Percentiles rank a stretch among this genome's conserved stretches.
Conservation (phyloP, 1,140 invertebrate species). For the Condylostylus longicornis region DNA sequence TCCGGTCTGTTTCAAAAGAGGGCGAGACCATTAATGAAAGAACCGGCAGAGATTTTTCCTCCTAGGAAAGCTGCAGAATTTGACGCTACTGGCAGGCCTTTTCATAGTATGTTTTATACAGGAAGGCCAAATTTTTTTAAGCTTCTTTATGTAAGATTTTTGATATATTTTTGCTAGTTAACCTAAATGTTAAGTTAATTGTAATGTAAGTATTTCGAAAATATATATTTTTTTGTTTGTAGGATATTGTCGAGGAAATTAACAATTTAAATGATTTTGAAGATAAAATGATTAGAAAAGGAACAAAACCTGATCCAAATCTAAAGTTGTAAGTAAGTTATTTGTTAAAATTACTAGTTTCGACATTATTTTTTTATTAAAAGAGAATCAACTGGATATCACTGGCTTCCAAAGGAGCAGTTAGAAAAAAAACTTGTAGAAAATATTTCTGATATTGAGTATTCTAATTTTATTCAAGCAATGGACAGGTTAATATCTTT, state of each 20-base stretch:
- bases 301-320: slow-evolving; percentile 40
- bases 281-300: slow-evolving; percentile 47
- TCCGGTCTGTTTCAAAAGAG: slow-evolving; percentile 69
- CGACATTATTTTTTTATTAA: slow-evolving; percentile 1
- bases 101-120: slow-evolving; percentile 83
- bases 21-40: slow-evolving; percentile 74
- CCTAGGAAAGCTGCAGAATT: slow-evolving; percentile 76
- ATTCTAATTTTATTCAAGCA: slow-evolving; percentile 53
- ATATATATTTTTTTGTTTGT: slow-evolving; percentile 5
- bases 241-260: slow-evolving; percentile 48
- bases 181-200: slow-evolving; percentile 3
- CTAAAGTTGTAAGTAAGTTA: slow-evolving; percentile 39
- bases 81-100: slow-evolving; percentile 72
- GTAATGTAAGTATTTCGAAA: slow-evolving; percentile 1
- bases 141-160: slow-evolving; percentile 54
- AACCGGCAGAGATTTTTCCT: slow-evolving; percentile 74
- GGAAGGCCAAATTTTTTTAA: slow-evolving; percentile 68
- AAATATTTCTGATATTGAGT: slow-evolving; percentile 50
- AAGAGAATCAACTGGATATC: slow-evolving; percentile 39
- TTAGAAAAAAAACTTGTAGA: slow-evolving; percentile 58
- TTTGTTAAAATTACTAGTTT: background rate
- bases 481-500: slow-evolving; percentile 55
- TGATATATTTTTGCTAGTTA: slow-evolving; percentile 5
- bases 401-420: slow-evolving; percentile 53
- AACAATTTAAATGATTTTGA: slow-evolving; percentile 51